phyloP scores from a whole-genome alignment of 2,797 vertebrate species.

The Psittacula derbiana region DNA sequence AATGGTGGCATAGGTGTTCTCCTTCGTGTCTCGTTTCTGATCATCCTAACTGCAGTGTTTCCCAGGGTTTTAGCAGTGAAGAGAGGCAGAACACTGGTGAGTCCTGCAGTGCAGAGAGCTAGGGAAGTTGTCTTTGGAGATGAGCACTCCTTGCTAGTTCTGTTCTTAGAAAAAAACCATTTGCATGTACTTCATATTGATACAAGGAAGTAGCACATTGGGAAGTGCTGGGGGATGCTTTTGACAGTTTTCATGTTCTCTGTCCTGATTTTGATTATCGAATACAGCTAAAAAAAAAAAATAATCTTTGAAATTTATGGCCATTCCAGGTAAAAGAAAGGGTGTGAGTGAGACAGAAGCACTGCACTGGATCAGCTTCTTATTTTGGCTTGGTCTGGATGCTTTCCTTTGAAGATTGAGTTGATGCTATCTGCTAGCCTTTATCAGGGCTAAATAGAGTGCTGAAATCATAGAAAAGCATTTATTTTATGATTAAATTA shows the following conservation, averaged over 20 bases:
- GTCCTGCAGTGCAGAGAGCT: neutral
- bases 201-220: neutral
- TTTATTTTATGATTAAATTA: neutral
- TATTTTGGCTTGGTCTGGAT: neutral
- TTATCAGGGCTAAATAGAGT: neutral
- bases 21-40: neutral
- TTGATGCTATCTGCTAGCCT: neutral
- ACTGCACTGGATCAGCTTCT: neutral
- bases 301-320: neutral
- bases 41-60: neutral
- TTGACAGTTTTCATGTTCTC: neutral
- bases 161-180: neutral
- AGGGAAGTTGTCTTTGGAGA: neutral
- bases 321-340: neutral
- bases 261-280: neutral
- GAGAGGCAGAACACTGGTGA: neutral
- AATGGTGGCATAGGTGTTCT: neutral
- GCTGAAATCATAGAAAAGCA: neutral
- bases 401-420: neutral
- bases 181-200: neutral
- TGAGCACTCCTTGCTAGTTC: neutral
- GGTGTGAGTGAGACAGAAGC: neutral
- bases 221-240: neutral
- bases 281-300: neutral
- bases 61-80: neutral